Conservation (phyloP, 2,888 invertebrate species). For the Palloptera scutellata region DNA sequence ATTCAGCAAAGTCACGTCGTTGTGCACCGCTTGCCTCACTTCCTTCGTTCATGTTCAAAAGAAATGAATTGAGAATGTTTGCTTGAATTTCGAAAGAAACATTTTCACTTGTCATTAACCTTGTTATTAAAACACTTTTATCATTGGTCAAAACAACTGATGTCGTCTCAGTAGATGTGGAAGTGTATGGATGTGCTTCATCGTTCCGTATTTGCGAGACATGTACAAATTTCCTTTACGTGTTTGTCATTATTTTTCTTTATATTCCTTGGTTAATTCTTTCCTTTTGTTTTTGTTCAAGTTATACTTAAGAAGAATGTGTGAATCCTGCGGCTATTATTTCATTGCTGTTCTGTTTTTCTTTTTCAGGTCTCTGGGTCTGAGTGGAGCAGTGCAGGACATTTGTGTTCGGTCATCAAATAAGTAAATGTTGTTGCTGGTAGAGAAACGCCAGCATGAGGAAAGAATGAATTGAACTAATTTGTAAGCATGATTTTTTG, state of each 20-base stretch:
- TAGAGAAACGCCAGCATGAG: constrained; percentile 38
- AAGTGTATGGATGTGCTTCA: constrained; percentile 20
- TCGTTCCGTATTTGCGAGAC: constrained; percentile 32
- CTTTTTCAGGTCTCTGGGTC: constrained; percentile 16
- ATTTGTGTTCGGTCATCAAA: constrained; percentile 53
- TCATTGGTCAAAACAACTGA: constrained; percentile 55
- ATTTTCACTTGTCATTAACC: constrained; percentile 59
- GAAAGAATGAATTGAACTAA: constrained; percentile 48
- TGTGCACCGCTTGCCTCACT: not conserved
- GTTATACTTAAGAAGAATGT: not conserved
- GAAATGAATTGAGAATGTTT: not conserved
- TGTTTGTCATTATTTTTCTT: constrained; percentile 55
- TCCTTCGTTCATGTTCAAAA: not conserved
- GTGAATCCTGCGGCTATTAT: constrained; percentile 10
- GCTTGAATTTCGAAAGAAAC: constrained; percentile 11
- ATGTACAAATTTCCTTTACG: constrained; percentile 56
- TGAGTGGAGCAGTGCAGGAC: constrained; percentile 14
- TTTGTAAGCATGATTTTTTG: constrained; percentile 58
- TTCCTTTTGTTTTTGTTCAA: not conserved
- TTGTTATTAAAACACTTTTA: constrained; percentile 61
- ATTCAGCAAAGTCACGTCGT: constrained; percentile 4
- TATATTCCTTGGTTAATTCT: constrained; percentile 13
- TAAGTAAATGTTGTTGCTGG: constrained; percentile 45
- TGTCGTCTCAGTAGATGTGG: constrained; percentile 41
- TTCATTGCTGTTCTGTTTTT: constrained; percentile 21